phyloP scores from a whole-genome alignment of 1,140 invertebrate genomes.

The Palaemon carinicauda region DNA sequence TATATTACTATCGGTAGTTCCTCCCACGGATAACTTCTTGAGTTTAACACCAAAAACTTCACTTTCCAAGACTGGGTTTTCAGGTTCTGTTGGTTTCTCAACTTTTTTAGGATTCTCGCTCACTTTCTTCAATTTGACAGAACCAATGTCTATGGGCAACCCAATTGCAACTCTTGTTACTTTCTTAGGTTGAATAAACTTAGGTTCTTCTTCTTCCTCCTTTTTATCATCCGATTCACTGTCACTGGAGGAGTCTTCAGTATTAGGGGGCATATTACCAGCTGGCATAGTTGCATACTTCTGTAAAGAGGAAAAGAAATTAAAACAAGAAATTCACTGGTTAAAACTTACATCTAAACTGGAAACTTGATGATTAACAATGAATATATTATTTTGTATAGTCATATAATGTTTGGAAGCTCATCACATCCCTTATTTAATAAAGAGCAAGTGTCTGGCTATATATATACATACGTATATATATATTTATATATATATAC shows the following conservation, averaged over 20 bases:
- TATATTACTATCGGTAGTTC: neutral
- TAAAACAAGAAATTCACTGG: too few relatives aligned
- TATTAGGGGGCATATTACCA: neutral
- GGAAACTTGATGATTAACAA: too few relatives aligned
- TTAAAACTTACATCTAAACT: too few relatives aligned
- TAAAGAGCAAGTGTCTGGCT: too few relatives aligned
- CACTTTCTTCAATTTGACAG: conserved; percentile 24
- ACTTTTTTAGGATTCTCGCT: neutral
- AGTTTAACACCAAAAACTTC: conserved; percentile 31
- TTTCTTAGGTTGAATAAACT: conserved; percentile 30
- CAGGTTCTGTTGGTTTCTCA: neutral
- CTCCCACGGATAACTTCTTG: conserved; percentile 3
- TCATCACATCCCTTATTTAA: too few relatives aligned
- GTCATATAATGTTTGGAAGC: too few relatives aligned
- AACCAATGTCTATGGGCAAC: neutral
- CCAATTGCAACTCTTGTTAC: neutral
- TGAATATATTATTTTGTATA: too few relatives aligned
- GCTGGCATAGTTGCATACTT: conserved; percentile 10
- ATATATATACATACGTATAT: too few relatives aligned
- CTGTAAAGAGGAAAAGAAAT: neutral
- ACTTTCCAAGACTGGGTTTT: neutral
- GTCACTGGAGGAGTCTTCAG: neutral
- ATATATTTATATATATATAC: too few relatives aligned
- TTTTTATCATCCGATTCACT: neutral
- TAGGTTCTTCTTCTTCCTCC: conserved; percentile 8